A percentile compares a stretch with the other conserved stretches of the same genome.
phyloP scores from a whole-genome alignment of 2,113 vertebrate genomes.

The Aphyosemion australe region DNA sequence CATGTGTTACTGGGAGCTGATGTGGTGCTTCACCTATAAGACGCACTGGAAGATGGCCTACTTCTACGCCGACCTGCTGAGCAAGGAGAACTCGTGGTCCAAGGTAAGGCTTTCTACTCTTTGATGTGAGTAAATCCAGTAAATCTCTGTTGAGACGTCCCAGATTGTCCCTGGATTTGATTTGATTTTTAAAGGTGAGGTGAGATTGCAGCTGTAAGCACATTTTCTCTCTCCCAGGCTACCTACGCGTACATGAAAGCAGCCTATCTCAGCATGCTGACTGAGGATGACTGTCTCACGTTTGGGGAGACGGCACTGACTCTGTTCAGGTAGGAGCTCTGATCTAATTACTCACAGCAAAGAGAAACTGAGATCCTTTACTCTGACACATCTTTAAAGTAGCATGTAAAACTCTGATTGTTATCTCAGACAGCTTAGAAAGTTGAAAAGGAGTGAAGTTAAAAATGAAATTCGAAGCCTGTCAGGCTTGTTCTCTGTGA shows the following conservation, averaged over 20 bases:
- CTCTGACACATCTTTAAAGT: neutral
- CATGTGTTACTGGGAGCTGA: constrained; percentile 99
- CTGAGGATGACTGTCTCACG: constrained; percentile 87
- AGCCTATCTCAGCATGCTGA: constrained; percentile 97
- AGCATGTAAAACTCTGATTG: neutral
- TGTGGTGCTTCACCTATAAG: constrained; percentile 99
- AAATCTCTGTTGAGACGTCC: neutral
- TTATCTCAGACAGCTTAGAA: neutral
- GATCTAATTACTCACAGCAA: constrained; percentile 1
- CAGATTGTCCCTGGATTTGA: neutral
- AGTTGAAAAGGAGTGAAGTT: neutral
- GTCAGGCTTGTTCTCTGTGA: neutral
- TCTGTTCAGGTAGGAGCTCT: constrained; percentile 87
- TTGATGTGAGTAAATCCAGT: neutral
- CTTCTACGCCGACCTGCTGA: constrained; percentile 95
- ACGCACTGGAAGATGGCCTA: constrained; percentile 98
- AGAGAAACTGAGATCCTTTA: constrained; percentile 30
- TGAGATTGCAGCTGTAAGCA: constrained; percentile 25
- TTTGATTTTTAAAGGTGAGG: constrained; percentile 7
- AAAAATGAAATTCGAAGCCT: neutral
- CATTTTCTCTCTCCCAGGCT: constrained; percentile 78
- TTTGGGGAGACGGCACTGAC: constrained; percentile 88
- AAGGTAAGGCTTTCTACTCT: constrained; percentile 81
- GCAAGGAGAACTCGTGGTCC: constrained; percentile 96
- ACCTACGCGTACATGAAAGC: constrained; percentile 98